phyloP scores from a whole-genome alignment of 1,140 invertebrate genomes.

The Ceratina calcarata region DNA sequence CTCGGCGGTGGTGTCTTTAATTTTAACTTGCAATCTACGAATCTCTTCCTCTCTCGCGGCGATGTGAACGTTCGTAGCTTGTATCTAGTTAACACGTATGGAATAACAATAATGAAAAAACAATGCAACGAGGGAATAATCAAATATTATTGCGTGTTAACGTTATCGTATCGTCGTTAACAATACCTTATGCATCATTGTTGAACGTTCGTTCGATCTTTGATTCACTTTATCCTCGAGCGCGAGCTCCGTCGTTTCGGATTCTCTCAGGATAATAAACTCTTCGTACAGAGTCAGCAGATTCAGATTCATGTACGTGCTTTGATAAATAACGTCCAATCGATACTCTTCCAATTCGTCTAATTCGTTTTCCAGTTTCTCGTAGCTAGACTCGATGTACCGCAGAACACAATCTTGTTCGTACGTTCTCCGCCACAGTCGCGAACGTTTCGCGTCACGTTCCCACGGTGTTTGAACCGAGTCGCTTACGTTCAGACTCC shows the following conservation, averaged over 20 bases:
- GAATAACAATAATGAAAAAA: too few species aligned
- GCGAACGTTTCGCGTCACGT: constrained; percentile 72
- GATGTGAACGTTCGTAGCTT: constrained; percentile 53
- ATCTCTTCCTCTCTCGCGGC: constrained; percentile 33
- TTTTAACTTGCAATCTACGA: constrained; percentile 81
- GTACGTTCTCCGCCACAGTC: constrained; percentile 77
- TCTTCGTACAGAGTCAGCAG: constrained; percentile 90
- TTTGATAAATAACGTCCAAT: constrained; percentile 83
- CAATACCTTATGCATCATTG: constrained; percentile 30
- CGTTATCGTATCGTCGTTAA: constrained; percentile 1
- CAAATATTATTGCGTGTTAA: too few species aligned
- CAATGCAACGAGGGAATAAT: too few species aligned
- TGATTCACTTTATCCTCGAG: constrained; percentile 81
- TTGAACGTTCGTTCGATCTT: constrained; percentile 46
- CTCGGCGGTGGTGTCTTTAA: constrained; percentile 80
- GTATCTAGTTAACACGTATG: too few species aligned
- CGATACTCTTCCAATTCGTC: constrained; percentile 83
- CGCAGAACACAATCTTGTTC: constrained; percentile 85
- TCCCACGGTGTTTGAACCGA: constrained; percentile 67
- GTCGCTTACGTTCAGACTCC: constrained; percentile 47
- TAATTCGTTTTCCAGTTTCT: constrained; percentile 85
- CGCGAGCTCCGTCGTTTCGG: constrained; percentile 86
- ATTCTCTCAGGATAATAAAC: constrained; percentile 87
- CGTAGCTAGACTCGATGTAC: constrained; percentile 82
- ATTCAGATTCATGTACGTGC: constrained; percentile 84